Base-by-base conservation (phyloP, 2,113 vertebrate genomes). In the Oplegnathus fasciatus region DNA sequence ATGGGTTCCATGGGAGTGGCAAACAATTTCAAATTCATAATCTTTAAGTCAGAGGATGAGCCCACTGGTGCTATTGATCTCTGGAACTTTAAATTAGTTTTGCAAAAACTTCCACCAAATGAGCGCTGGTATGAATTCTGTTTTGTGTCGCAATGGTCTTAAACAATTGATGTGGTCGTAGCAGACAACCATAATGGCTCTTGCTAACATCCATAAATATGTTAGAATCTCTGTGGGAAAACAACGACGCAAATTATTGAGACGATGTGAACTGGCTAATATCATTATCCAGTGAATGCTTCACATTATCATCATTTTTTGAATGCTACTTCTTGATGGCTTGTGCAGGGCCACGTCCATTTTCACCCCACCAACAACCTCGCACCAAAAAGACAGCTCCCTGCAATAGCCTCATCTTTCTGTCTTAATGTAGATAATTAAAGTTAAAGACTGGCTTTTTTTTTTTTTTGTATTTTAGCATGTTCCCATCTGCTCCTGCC, bases 11-110 rank as follows among this genome's bases (percentile, higher is more conserved):
- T 60, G 78, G 87, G 88, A 84, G 42, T 64, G 70, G 52, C 65
- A 57, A 84, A 66, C 84, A 37, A 83, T 85, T 87, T 88, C 52
- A 84, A 60, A 91, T 87, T 82, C 82, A 84, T 87, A 85, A 85
- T 84, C 82, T 85, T 85, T 88, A 88, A 77, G n/a, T 89, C 15
- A 40, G 26, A 65, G 22, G 77, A 84, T 60, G 78, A 89, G 72
- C 78, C 84, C 83, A 72, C 30, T 26, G 83, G 83, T 80, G 83
- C 78, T 74, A 72, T 84, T 88, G 87, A 88, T 84, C 72, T 74
- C 26, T 55, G 58, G n/a, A 94, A 93, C 80, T 81, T 91, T 90
- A 88, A 90, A 92, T 92, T 86, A 82, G 86, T 88, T 93, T 64
- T 61, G n/a, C 50, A 71, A 76, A 54, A 90, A 90, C 78, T 69